These are phyloP conservation scores for Caerostris darwini DNA, from an alignment of 1,140 invertebrate species.

Conservation along the genomic window DNA sequence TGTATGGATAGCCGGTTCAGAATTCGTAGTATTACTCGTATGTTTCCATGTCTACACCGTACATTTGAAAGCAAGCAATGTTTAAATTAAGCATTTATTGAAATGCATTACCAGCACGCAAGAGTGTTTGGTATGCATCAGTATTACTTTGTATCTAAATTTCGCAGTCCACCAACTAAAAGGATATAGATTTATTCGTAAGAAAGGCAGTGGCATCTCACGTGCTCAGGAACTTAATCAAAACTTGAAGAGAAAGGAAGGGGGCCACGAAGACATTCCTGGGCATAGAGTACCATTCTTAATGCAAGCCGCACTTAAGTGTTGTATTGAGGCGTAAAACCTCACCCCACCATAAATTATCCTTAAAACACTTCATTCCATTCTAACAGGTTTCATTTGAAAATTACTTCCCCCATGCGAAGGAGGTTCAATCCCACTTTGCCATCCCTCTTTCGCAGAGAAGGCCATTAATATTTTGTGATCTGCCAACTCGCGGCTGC, in stretches of 20 bases:
- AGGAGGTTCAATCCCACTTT: conserved; percentile 8
- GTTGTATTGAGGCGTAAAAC: conserved; percentile 23
- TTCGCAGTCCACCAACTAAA: too few relatives aligned
- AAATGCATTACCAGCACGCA: too few relatives aligned
- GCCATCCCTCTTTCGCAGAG: conserved; percentile 9
- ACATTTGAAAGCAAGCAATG: too few relatives aligned
- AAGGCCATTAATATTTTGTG: conserved; percentile 33
- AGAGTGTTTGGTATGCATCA: too few relatives aligned
- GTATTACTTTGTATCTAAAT: too few relatives aligned
- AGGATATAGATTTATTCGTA: neutral
- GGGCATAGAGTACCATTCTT: conserved; percentile 14
- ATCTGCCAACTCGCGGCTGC: neutral
- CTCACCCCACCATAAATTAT: conserved; percentile 48
- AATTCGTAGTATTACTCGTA: too few relatives aligned
- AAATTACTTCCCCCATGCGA: conserved; percentile 49
- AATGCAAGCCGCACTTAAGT: conserved; percentile 4
- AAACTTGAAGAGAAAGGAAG: neutral
- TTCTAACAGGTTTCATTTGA: conserved; percentile 60
- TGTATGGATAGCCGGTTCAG: too few relatives aligned
- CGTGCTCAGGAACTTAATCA: conserved; percentile 22
- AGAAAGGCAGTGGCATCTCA: conserved; percentile 4
- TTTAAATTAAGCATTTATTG: too few relatives aligned
- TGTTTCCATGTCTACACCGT: too few relatives aligned
- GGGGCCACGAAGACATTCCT: neutral
- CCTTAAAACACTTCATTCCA: conserved; percentile 62